Conservation (phyloP, 2,113 vertebrate species). For the Gobio gobio region DNA sequence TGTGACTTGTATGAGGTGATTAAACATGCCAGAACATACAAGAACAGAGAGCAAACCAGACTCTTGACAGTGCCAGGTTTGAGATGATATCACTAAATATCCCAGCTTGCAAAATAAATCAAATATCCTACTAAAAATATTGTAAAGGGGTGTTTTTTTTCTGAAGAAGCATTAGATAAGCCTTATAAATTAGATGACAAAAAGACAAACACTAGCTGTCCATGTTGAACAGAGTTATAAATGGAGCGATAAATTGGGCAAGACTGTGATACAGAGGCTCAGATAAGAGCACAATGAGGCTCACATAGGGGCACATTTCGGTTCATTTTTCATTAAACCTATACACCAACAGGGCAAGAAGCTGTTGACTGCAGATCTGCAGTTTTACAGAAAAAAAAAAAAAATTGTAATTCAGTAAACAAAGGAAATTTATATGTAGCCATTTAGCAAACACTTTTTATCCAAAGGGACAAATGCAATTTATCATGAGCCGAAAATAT, state of each 20-base stretch:
- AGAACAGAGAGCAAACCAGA: not conserved
- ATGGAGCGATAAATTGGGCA: not conserved
- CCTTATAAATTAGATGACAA: not conserved
- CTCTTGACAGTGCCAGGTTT: not conserved
- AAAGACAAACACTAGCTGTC: constrained; percentile 9
- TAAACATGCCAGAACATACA: constrained; percentile 14
- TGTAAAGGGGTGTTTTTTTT: not conserved
- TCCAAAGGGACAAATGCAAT: not conserved
- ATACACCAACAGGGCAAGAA: not conserved
- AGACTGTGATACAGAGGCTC: constrained; percentile 3
- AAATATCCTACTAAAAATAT: not conserved
- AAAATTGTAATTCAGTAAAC: not conserved
- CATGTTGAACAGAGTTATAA: not conserved
- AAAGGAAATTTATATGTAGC: not conserved
- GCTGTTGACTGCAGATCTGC: not conserved
- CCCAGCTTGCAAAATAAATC: not conserved
- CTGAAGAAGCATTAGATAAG: not conserved
- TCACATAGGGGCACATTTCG: not conserved
- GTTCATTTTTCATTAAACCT: not conserved
- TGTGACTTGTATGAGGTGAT: not conserved
- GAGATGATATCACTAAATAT: not conserved
- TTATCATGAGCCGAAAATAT: not conserved
- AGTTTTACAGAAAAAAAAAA: not conserved
- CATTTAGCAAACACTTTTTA: not conserved
- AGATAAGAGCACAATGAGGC: not conserved